A percentile compares a stretch with the other conserved stretches of the same genome.
Evolutionary conservation across 2,888 invertebrate species (phyloP).

Genomic region (Sphinx pinastri): DNA sequence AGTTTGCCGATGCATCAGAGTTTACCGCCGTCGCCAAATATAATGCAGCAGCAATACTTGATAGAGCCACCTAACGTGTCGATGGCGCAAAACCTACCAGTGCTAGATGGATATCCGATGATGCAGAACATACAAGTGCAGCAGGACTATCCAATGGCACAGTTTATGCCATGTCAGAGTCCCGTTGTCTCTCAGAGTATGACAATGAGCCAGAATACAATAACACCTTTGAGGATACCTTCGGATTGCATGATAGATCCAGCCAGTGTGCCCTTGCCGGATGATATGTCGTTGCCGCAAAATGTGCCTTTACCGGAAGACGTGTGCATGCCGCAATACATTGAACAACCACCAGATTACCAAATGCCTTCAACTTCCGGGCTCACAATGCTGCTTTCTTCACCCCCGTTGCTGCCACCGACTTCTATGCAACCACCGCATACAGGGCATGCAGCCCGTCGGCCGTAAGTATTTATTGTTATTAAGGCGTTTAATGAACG

Average conservation of each 20-base stretch:
- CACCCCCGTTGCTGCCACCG: background rate
- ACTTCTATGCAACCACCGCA: background rate
- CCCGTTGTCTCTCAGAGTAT: background rate
- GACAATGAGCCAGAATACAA: background rate
- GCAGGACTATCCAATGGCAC: background rate
- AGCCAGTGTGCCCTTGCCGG: conserved; percentile 2
- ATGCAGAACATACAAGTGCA: no score
- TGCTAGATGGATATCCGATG: background rate
- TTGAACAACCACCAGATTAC: background rate
- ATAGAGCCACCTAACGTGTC: background rate
- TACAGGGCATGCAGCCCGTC: background rate
- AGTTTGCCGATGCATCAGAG: conserved; percentile 34
- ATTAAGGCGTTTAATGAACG: background rate
- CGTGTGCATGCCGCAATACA: conserved; percentile 10
- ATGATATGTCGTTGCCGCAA: background rate
- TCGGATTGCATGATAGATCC: background rate
- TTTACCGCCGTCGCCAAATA: conserved; percentile 35
- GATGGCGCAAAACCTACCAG: background rate
- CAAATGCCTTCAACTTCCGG: background rate
- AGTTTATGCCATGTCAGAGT: background rate
- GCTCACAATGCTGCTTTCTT: background rate
- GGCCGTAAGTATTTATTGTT: background rate
- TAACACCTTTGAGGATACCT: background rate
- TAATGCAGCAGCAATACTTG: conserved; percentile 31
- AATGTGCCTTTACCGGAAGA: background rate